Percentiles rank a stretch among this genome's conserved stretches.
phyloP scores from a whole-genome alignment of 2,797 vertebrate genomes.

The Arrhamphus sclerolepis region DNA sequence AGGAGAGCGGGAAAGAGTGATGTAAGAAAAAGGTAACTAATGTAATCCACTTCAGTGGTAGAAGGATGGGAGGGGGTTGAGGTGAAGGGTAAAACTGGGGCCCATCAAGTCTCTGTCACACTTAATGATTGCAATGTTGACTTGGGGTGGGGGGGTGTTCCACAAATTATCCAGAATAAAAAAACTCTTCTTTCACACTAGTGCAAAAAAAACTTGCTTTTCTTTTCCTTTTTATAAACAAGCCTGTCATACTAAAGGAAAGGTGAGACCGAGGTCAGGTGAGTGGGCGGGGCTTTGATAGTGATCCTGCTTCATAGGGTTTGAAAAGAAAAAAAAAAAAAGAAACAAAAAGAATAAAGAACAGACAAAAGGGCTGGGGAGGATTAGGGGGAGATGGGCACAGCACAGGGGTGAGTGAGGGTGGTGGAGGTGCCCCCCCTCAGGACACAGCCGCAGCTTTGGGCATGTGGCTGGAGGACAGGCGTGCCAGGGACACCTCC shows the following conservation, averaged over 20 bases:
- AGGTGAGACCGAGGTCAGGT: constrained; percentile 79
- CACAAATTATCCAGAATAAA: constrained; percentile 87
- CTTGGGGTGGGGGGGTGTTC: constrained; percentile 83
- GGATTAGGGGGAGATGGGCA: constrained; percentile 23
- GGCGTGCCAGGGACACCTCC: constrained; percentile 91
- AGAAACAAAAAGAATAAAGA: no score
- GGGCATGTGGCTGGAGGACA: constrained; percentile 88
- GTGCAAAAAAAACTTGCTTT: constrained; percentile 99
- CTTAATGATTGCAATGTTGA: constrained; percentile 93
- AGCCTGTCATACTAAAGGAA: constrained; percentile 92
- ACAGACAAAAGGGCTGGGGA: not conserved
- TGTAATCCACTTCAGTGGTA: constrained; percentile 49
- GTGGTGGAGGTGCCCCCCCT: constrained; percentile 31
- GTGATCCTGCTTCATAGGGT: constrained; percentile 52
- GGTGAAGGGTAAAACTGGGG: constrained; percentile 31
- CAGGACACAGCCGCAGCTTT: constrained; percentile 85
- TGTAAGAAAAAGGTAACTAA: constrained; percentile 58
- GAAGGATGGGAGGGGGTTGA: constrained; percentile 12
- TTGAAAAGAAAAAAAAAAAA: not conserved
- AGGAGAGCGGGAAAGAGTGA: constrained; percentile 40
- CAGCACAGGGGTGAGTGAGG: constrained; percentile 27
- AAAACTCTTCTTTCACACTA: constrained; percentile 98
- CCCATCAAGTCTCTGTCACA: constrained; percentile 60
- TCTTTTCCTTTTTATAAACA: constrained; percentile 80
- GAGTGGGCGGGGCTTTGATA: constrained; percentile 39